A percentile compares a stretch with the other conserved stretches of the same genome.
These are phyloP conservation scores for Notiomystis cincta DNA, from an alignment of 2,113 vertebrate genomes.

Conservation along the genomic window DNA sequence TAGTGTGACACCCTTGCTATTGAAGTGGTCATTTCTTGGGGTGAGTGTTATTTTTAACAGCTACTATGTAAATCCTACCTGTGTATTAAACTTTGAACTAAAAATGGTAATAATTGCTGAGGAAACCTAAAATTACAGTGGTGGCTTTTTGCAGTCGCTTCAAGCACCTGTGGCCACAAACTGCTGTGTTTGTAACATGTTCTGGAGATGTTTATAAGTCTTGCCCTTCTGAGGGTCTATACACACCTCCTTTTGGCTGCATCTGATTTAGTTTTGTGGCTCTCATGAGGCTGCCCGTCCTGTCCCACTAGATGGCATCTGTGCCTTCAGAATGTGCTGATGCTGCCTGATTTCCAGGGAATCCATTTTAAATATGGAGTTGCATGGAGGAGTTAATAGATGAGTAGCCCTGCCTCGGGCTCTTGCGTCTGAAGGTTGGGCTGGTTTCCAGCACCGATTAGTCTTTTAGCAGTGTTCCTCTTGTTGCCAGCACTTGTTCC, in stretches of 20 bases:
- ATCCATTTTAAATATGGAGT: background rate
- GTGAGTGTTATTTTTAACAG: background rate
- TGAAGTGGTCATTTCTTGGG: background rate
- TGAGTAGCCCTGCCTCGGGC: background rate
- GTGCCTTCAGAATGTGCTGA: background rate
- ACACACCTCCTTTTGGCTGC: background rate
- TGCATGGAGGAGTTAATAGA: background rate
- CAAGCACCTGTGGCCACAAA: background rate
- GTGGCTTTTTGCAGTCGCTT: background rate
- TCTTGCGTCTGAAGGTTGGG: background rate
- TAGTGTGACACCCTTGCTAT: background rate
- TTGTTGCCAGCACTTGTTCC: background rate
- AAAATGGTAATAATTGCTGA: background rate
- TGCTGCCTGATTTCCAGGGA: background rate
- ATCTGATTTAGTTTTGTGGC: background rate
- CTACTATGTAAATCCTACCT: background rate
- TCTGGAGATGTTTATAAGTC: background rate
- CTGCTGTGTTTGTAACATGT: background rate
- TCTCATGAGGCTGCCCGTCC: background rate
- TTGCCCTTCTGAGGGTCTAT: background rate
- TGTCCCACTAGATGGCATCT: constrained; percentile 40
- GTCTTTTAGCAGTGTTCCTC: background rate
- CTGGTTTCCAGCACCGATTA: background rate
- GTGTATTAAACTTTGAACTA: background rate
- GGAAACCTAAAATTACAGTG: background rate